These are phyloP conservation scores for Teleogryllus occipitalis DNA, from an alignment of 1,140 invertebrate genomes.

Conservation along the genomic window DNA sequence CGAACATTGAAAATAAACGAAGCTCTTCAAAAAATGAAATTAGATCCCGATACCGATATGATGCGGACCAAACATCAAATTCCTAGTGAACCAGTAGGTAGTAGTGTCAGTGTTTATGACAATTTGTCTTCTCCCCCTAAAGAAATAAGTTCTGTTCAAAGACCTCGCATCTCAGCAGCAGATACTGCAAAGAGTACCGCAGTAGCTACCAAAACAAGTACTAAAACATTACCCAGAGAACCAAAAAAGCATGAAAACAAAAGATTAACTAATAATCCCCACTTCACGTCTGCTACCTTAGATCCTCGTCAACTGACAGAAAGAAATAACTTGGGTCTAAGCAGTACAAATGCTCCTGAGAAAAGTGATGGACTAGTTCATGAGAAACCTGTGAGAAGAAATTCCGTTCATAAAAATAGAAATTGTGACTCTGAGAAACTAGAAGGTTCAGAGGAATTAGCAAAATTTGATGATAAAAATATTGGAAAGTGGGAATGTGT, in stretches of 20 bases:
- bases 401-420: neutral
- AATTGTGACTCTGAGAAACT: neutral
- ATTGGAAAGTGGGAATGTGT: slow-evolving; percentile 51
- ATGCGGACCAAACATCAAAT: neutral
- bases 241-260: neutral
- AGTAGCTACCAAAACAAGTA: neutral
- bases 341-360: neutral
- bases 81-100: slow-evolving; percentile 9
- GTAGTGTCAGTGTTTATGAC: slow-evolving; percentile 20
- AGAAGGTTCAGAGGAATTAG: neutral
- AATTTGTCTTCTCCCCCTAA: slow-evolving; percentile 20
- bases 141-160: slow-evolving; percentile 9
- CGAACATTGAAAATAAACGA: slow-evolving; percentile 46
- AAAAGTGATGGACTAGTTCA: neutral
- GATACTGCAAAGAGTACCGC: neutral
- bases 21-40: slow-evolving; percentile 41
- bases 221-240: slow-evolving; percentile 14
- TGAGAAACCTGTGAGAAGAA: neutral
- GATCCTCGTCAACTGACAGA: slow-evolving; percentile 11
- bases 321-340: neutral
- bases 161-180: neutral
- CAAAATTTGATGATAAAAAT: neutral
- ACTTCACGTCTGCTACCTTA: slow-evolving; percentile 11
- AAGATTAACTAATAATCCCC: neutral
- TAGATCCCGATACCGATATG: slow-evolving; percentile 29